Conservation (phyloP, 2,113 vertebrate species). For the Vulpes ferrilata region DNA sequence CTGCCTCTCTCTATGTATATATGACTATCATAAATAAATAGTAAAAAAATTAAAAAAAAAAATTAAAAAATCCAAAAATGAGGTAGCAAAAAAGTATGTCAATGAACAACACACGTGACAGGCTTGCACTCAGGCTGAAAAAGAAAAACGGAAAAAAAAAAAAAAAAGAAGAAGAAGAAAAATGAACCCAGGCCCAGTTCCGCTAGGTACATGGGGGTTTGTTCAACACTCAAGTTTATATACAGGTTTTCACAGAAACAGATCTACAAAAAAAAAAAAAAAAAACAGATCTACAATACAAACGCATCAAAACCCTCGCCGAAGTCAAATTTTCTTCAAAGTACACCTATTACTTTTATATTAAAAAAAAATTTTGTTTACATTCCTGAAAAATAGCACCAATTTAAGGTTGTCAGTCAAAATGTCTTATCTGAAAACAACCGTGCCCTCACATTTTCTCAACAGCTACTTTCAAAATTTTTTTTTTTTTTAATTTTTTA, state of each 20-base stretch:
- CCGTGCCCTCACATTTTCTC: background rate
- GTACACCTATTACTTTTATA: background rate
- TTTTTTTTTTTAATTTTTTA: too few species aligned
- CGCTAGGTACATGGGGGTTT: rapidly evolving
- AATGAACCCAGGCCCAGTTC: background rate
- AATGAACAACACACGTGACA: background rate
- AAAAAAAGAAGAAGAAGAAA: background rate
- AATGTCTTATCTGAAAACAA: background rate
- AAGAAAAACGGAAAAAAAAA: background rate
- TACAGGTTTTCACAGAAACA: too few species aligned
- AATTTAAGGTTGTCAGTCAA: background rate
- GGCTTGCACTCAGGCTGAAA: background rate
- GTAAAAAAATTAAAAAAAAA: too few species aligned
- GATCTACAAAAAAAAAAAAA: background rate
- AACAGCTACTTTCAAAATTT: background rate
- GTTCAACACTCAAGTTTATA: rapidly evolving
- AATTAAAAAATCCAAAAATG: too few species aligned
- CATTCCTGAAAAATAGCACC: background rate
- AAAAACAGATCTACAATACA: background rate
- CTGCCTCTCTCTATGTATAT: too few species aligned
- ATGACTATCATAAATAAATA: too few species aligned
- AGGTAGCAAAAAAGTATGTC: background rate
- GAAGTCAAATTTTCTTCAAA: background rate
- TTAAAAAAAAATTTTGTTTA: background rate
- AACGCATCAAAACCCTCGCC: background rate